A percentile compares a stretch with the other conserved stretches of the same genome.
These are phyloP conservation scores for Cephalophus harveyi DNA, from an alignment of 2,113 vertebrate species.

Conservation along the genomic window DNA sequence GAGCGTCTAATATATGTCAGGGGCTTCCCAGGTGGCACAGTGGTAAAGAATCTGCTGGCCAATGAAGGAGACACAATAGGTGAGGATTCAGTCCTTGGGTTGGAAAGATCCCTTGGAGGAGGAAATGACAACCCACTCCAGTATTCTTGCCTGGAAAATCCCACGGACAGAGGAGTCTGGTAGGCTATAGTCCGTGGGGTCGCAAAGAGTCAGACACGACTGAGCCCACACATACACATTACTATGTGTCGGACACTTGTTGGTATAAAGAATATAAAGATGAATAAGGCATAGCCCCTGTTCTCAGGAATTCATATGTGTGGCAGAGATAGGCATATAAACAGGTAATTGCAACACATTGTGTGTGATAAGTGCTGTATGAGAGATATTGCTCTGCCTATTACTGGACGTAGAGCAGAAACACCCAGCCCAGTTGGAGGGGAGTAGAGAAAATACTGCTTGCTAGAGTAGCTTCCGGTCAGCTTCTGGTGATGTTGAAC, in stretches of 20 bases:
- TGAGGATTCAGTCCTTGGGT: neutral
- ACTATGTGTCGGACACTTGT: neutral
- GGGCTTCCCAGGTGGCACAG: neutral
- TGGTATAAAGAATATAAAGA: neutral
- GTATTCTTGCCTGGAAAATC: neutral
- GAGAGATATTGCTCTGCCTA: neutral
- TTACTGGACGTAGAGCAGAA: neutral
- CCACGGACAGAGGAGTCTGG: neutral
- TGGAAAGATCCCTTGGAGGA: neutral
- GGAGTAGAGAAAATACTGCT: neutral
- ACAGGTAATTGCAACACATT: neutral
- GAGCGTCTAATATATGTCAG: neutral
- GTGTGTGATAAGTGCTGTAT: neutral
- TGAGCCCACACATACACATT: neutral
- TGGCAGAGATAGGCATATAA: neutral
- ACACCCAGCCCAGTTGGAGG: rapidly evolving
- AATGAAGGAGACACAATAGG: neutral
- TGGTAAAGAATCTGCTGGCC: neutral
- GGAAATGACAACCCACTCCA: neutral
- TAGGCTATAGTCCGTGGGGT: neutral
- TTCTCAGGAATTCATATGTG: neutral
- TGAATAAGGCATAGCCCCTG: neutral
- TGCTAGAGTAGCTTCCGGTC: neutral
- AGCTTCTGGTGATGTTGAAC: neutral
- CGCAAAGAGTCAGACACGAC: neutral